Evolutionary conservation across 2,888 invertebrate species (phyloP), one percentile per base, ranked within the genome.

Genomic region (Acronicta leporina): DNA sequence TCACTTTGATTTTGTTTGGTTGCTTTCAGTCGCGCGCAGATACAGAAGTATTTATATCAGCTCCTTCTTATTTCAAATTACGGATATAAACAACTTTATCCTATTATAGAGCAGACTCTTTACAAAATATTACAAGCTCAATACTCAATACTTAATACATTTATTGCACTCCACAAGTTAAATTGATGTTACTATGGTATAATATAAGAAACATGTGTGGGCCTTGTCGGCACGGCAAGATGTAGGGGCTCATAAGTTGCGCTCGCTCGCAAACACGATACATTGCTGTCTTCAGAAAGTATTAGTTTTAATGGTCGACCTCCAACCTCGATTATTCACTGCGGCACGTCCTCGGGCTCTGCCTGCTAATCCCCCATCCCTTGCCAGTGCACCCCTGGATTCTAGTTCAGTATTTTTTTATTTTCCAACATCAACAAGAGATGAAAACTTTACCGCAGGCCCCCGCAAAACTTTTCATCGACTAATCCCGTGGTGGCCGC

Each of bases 401-500:
- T 84, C 80, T 78, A 83, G 84, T 86, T 75, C 70, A 68, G 73
- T 68, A 55, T 83, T 84, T 85, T 67, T 87, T 87, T 87, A 82
- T 87, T 88, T 85, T 85, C 82, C 83, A 83, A 85, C 89, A 88
- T 89, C 87, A 90, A 89, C 89, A 89, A 86, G 87, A 90, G 92
- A 89, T 91, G 92, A 88, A 89, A 92, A 92, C 90, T 93, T 91
- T 73, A 63, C 69, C 84, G 70, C 77, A 75, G 84, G 68, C 80
- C 81, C 77, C 75, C 77, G 79, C 73, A 80, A 89, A 84, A 92
- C 85, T 92, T 93, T 87, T 86, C 89, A 86, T 82, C 83, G 83
- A 85, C 89, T 93, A 94, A 94, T 93, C 93, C 92, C 83, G 80
- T 78, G 80, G 87, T 84, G 83, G 84, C 83, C 82, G 85, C 87